Conservation (phyloP, 2,113 vertebrate genomes). For the Archilochus colubris region DNA sequence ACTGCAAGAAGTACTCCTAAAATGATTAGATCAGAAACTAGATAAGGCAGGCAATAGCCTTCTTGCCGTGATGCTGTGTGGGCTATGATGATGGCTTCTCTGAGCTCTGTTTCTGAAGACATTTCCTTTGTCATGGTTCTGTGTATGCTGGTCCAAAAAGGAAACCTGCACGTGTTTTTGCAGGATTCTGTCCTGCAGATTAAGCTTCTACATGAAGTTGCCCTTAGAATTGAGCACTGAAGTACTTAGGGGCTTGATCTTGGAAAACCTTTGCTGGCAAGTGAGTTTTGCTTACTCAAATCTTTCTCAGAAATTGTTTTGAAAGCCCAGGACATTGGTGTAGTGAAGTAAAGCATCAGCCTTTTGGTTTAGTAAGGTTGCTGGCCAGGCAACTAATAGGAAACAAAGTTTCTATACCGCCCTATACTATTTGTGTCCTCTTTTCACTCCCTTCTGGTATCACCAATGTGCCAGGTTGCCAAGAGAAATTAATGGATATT, state of each 20-base stretch:
- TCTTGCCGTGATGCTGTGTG: rapidly evolving
- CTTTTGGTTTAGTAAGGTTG: background rate
- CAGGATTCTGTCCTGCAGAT: background rate
- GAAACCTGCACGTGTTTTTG: background rate
- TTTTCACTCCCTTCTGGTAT: background rate
- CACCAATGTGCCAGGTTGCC: background rate
- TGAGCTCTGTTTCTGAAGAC: background rate
- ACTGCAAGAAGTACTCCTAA: background rate
- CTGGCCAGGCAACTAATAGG: background rate
- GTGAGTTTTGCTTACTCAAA: background rate
- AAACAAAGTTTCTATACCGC: background rate
- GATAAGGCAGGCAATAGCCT: background rate
- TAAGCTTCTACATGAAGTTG: background rate
- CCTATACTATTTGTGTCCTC: background rate
- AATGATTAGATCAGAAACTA: background rate
- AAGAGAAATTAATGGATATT: background rate
- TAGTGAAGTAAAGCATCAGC: background rate
- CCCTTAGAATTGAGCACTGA: background rate
- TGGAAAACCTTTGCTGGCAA: background rate
- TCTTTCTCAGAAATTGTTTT: background rate
- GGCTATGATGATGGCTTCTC: background rate
- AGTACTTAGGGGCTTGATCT: background rate
- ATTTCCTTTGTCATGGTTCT: background rate
- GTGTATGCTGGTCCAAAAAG: background rate
- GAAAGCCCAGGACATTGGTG: background rate